These are phyloP conservation scores for Triops longicaudatus DNA, from an alignment of 1,140 invertebrate species.

Conservation along the genomic window DNA sequence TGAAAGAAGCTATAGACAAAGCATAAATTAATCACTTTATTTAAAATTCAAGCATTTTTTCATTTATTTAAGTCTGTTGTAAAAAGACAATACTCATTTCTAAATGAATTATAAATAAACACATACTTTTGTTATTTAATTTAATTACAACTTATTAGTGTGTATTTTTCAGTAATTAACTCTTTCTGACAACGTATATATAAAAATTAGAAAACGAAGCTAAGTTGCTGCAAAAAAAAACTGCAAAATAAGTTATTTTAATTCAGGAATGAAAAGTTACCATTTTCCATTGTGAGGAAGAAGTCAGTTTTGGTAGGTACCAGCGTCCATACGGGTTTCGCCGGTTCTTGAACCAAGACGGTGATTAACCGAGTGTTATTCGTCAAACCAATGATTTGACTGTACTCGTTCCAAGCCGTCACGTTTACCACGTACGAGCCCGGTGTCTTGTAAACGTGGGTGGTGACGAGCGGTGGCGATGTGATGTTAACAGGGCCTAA, in stretches of 20 bases:
- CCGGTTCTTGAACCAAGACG: conserved; percentile 21
- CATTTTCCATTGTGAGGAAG: neutral
- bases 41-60: too few relatives aligned
- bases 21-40: neutral
- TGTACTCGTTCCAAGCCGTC: conserved; percentile 8
- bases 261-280: neutral
- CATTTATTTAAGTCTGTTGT: too few relatives aligned
- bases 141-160: too few relatives aligned
- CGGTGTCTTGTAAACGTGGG: neutral
- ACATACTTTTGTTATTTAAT: too few relatives aligned
- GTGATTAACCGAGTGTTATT: conserved; percentile 19
- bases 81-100: too few relatives aligned
- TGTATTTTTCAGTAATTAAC: too few relatives aligned
- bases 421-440: neutral
- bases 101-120: too few relatives aligned
- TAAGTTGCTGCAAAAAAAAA: too few relatives aligned
- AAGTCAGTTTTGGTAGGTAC: neutral
- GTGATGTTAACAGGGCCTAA: neutral
- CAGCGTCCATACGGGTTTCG: neutral
- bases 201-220: too few relatives aligned
- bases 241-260: too few relatives aligned
- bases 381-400: neutral
- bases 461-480: neutral
- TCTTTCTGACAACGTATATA: too few relatives aligned
- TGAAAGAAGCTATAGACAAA: neutral